Evolutionary conservation across 1,140 invertebrate genomes (phyloP), one percentile per base, ranked within the genome.

Genomic region (Metopolophium dirhodum): DNA sequence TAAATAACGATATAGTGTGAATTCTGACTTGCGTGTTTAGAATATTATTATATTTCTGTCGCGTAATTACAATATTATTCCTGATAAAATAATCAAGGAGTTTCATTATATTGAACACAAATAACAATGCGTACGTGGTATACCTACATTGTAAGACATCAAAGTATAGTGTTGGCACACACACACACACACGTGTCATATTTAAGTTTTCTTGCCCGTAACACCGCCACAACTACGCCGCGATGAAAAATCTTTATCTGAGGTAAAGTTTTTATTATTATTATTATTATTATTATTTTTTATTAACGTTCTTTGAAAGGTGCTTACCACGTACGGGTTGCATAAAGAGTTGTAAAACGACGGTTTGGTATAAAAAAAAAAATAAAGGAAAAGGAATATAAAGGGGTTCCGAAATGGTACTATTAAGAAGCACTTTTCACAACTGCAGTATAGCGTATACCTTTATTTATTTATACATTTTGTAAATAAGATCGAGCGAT

Each of bases 401-500:
- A 57, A 85, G n/a, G 61, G 61, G 61, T n/a, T n/a, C 57, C n/a
- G 82, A 86, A 85, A 93, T 54, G 37, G 91, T 77, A 54, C 82
- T 93, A 57, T 85, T 93, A 93, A 85, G 49, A 86, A 57, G 47
- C 26, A 85, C 82, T 85, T 41, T 93, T 83, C n/a, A 11, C 47
- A 68, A 85, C 47, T 83, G 77, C 49, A 51, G n/a, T 51, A 61
- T 45, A 77, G 68, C 26, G 18, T 9, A 90, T 30, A 51, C 35
- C 18, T 90, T 83, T 61, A 68, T 90, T 61, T 91, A 91, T 83
- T 82, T 92, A 82, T 92, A 77, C 49, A 49, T 92, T 92, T 83
- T 83, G 90, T 83, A 83, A 83, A 92, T 92, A 83, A 92, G 89
- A 90, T 90, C 89, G 89, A 45, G 89, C 89, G 26, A 68, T 45